phyloP scores from a whole-genome alignment of 2,113 vertebrate species.

The Dicaeum eximium region DNA sequence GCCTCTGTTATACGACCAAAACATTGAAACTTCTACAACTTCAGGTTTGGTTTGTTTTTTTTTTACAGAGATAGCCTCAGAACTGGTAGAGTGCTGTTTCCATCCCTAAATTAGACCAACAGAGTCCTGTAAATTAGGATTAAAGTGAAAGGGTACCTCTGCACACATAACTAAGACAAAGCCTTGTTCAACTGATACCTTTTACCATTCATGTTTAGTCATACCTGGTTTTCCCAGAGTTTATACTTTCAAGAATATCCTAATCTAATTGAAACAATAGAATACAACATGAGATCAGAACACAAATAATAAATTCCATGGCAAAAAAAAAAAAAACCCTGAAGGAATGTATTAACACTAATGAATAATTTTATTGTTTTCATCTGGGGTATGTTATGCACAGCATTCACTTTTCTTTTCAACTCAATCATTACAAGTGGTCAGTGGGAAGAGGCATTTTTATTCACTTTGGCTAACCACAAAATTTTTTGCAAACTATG shows the following conservation, averaged over 20 bases:
- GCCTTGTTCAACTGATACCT: neutral
- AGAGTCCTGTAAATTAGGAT: neutral
- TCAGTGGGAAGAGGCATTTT: neutral
- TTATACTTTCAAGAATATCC: neutral
- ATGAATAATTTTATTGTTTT: neutral
- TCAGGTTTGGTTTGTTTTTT: neutral
- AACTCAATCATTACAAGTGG: neutral
- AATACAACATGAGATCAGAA: neutral
- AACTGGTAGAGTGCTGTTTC: neutral
- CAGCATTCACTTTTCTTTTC: neutral
- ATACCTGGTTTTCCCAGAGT: neutral
- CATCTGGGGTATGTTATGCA: neutral
- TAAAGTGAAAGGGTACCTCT: neutral
- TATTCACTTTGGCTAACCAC: neutral
- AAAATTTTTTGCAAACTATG: neutral
- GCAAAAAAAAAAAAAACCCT: neutral
- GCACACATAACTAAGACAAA: neutral
- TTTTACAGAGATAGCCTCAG: neutral
- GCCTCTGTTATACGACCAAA: neutral
- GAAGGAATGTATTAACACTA: neutral
- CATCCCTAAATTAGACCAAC: neutral
- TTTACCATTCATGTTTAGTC: neutral
- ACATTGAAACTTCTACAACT: neutral
- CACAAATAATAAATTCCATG: neutral
- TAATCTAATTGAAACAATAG: neutral